Evolutionary conservation across 1,140 invertebrate genomes (phyloP).

Genomic region (Drosophila littoralis): DNA sequence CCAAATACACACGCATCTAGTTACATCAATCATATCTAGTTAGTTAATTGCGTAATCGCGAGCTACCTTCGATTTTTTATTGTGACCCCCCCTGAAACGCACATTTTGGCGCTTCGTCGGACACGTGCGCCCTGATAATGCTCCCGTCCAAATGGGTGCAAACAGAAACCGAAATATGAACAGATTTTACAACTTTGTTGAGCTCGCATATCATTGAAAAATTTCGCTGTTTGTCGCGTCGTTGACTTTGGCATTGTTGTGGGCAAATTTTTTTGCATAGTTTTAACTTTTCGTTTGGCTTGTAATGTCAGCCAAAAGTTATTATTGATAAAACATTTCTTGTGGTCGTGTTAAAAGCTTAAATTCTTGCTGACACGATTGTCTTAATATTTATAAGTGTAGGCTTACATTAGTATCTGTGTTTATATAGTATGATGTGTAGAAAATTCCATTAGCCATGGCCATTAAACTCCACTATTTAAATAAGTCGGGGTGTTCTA

Average conservation of each 20-base stretch:
- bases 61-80: constrained; percentile 55
- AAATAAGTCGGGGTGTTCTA: background rate
- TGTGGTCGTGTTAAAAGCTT: background rate
- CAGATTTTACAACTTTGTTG: constrained; percentile 6
- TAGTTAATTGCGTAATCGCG: constrained; percentile 47
- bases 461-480: background rate
- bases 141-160: constrained; percentile 18
- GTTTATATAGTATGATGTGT: background rate
- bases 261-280: background rate
- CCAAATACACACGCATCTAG: constrained; percentile 1
- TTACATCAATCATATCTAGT: background rate
- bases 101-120: constrained; percentile 26
- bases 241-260: background rate
- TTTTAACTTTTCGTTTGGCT: too few relatives aligned
- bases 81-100: constrained; percentile 28
- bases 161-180: constrained; percentile 17
- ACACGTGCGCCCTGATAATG: constrained; percentile 70
- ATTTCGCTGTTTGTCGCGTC: background rate
- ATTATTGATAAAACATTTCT: background rate
- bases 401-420: background rate
- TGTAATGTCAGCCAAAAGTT: background rate
- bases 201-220: background rate
- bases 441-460: constrained; percentile 10
- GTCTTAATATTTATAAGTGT: background rate
- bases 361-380: constrained; percentile 13